A percentile compares a stretch with the other conserved stretches of the same genome.
Evolutionary conservation across 2,113 vertebrate genomes (phyloP).

Genomic region (Fulmarus glacialis): DNA sequence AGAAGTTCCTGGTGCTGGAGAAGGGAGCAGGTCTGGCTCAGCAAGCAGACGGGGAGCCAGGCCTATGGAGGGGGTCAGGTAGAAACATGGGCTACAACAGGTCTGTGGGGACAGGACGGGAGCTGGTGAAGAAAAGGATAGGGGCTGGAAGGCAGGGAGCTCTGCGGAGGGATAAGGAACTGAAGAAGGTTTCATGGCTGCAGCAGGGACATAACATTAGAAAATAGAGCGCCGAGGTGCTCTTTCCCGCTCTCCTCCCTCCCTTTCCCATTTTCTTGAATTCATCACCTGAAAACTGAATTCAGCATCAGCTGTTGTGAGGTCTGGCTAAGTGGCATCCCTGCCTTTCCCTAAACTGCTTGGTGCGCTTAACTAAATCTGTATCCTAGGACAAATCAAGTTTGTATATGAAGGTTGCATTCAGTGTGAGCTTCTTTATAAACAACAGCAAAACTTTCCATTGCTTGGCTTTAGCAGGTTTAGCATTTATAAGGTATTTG

Average conservation of each 20-base stretch:
- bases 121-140: not conserved
- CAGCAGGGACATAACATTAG: not conserved
- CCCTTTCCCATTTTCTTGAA: not conserved
- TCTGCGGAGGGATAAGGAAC: not conserved
- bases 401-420: not conserved
- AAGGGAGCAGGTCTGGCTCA: not conserved
- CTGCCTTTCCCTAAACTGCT: not conserved
- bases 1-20: not conserved
- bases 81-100: not conserved
- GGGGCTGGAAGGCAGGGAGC: not conserved
- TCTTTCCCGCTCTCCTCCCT: not conserved
- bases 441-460: not conserved
- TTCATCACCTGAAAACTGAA: not conserved
- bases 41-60: not conserved
- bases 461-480: not conserved
- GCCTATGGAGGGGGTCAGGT: not conserved
- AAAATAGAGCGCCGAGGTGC: not conserved
- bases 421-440: not conserved
- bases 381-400: not conserved
- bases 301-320: not conserved
- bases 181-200: not conserved
- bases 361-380: not conserved
- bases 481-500: not conserved
- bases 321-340: not conserved
- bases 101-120: not conserved